These are phyloP conservation scores for Heloderma charlesbogerti DNA, from an alignment of 2,113 vertebrate genomes.

Conservation along the genomic window DNA sequence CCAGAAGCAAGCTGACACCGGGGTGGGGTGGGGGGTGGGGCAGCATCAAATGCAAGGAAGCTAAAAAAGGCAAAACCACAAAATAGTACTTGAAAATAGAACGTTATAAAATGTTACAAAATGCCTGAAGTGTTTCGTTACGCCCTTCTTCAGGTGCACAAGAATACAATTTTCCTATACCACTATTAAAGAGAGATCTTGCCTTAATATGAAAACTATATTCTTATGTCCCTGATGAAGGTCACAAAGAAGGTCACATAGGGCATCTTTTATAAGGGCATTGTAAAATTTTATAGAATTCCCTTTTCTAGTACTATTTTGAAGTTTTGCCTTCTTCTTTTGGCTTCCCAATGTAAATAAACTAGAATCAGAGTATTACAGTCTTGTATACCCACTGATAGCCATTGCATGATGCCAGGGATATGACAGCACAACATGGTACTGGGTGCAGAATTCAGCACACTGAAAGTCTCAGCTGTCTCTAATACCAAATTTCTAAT, in stretches of 20 bases:
- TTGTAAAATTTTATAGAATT: background rate
- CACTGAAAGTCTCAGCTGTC: background rate
- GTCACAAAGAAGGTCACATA: background rate
- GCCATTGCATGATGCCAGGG: background rate
- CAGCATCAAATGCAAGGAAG: background rate
- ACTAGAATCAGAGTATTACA: no score
- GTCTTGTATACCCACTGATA: background rate
- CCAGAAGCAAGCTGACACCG: background rate
- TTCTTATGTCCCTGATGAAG: background rate
- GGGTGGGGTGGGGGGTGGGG: no score
- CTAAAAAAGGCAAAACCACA: background rate
- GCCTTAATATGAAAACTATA: background rate
- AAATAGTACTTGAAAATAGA: background rate
- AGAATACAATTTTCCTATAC: no score
- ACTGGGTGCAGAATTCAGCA: background rate
- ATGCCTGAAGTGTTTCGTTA: no score
- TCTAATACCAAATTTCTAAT: no score
- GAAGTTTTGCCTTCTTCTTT: no score
- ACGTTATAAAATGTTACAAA: background rate
- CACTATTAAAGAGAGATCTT: background rate
- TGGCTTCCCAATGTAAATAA: background rate
- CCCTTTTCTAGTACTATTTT: no score
- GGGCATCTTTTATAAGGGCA: background rate
- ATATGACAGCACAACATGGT: background rate
- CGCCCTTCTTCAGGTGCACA: no score